These are phyloP conservation scores for Drosophila athabasca DNA, from an alignment of 1,140 invertebrate species.

Conservation along the genomic window DNA sequence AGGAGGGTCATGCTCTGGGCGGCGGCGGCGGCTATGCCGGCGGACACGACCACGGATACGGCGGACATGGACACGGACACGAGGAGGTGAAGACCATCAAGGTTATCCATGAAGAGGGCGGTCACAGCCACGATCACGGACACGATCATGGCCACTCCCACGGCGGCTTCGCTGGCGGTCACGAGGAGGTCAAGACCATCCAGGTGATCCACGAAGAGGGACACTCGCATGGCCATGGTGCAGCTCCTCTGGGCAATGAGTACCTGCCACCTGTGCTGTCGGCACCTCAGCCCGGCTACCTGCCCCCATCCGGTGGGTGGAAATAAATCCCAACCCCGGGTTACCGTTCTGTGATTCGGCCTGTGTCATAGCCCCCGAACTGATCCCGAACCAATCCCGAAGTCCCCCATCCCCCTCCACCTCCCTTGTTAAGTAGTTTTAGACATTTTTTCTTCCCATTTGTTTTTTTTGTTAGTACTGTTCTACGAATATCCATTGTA, in stretches of 20 bases:
- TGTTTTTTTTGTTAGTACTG: conserved; percentile 58
- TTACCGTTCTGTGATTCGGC: conserved; percentile 56
- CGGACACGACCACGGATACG: conserved; percentile 36
- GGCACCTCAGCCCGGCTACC: conserved; percentile 54
- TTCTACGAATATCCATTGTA: conserved; percentile 43
- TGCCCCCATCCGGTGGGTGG: conserved; percentile 69
- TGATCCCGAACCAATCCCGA: conserved; percentile 25
- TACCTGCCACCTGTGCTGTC: conserved; percentile 54
- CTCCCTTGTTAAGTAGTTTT: conserved; percentile 73
- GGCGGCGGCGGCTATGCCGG: conserved; percentile 51
- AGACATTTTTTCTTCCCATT: conserved; percentile 52
- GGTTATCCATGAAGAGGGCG: conserved; percentile 72
- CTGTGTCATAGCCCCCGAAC: conserved; percentile 53
- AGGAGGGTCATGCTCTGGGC: conserved; percentile 44
- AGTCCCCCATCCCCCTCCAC: conserved; percentile 7
- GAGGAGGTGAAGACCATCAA: conserved; percentile 70
- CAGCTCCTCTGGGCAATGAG: conserved; percentile 49
- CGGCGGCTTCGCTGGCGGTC: conserved; percentile 28
- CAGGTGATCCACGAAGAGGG: conserved; percentile 71
- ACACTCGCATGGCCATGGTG: conserved; percentile 21
- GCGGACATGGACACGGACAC: conserved; percentile 45
- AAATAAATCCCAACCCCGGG: conserved; percentile 40
- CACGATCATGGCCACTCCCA: conserved; percentile 25
- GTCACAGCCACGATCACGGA: conserved; percentile 36
- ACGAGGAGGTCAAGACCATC: conserved; percentile 64